Conservation (phyloP, 1,140 invertebrate genomes). For the Drosophila suzukii region DNA sequence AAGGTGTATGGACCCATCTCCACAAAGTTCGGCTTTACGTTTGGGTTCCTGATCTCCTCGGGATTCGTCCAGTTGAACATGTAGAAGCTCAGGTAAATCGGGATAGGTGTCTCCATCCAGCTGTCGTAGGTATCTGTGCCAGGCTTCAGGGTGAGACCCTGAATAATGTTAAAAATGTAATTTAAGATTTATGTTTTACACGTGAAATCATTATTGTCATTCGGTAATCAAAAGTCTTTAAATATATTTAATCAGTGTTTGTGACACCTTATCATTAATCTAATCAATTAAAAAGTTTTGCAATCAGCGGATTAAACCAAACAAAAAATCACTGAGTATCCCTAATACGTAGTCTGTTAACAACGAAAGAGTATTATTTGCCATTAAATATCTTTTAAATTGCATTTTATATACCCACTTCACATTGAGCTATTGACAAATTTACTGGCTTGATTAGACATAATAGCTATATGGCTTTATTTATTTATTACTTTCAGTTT, state of each 20-base stretch:
- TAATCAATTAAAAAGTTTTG: too few relatives aligned
- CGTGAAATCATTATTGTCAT: too few relatives aligned
- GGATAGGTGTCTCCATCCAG: constrained; percentile 91
- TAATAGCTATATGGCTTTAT: neutral
- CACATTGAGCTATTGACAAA: neutral
- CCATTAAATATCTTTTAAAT: neutral
- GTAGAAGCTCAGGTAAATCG: constrained; percentile 91
- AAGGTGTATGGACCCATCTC: constrained; percentile 89
- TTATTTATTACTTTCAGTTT: neutral
- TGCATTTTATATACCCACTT: neutral
- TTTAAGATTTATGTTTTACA: neutral
- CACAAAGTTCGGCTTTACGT: constrained; percentile 87
- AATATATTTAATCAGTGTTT: too few relatives aligned
- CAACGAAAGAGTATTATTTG: neutral
- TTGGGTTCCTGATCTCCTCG: constrained; percentile 85
- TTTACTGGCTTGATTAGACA: neutral
- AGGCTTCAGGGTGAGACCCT: constrained; percentile 87
- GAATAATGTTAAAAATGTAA: neutral
- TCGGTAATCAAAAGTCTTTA: too few relatives aligned
- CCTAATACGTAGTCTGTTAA: neutral
- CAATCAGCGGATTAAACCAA: neutral
- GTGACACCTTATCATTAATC: too few relatives aligned
- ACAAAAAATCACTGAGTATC: neutral
- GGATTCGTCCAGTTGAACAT: constrained; percentile 94
- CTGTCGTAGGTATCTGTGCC: constrained; percentile 87